Evolutionary conservation across 2,888 invertebrate genomes (phyloP), one percentile per base, ranked within the genome.

Genomic region (Neocrepidodera transversa): DNA sequence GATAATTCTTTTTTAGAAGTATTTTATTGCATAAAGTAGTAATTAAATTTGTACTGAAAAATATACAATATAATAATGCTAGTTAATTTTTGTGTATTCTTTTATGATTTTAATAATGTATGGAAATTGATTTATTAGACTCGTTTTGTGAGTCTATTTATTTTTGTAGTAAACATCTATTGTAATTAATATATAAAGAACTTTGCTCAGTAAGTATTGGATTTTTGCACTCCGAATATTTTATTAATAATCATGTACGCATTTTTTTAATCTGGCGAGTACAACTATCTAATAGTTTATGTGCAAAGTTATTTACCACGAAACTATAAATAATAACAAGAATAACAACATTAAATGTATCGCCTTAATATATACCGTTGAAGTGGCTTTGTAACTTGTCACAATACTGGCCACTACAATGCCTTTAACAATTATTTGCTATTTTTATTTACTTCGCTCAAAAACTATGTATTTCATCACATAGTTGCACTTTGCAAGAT

Each of bases 11-110:
- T 10, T 18, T 11, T 36, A 30, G 45, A 38, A 26, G 51, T 56
- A 28, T 59, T 62, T 63, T 56, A 60, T 57, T 60, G 63, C 50
- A 54, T 54, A 53, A 52, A 11, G 36, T 45, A 42, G 49, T 51
- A 18, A 51, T 57, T 35, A 56, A 28, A 58, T 55, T 58, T 62
- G 51, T 50, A 54, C 54, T 45, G 38, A 50, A 43, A 38, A 51
- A n/a, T 43, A 38, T 35, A 49, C 26, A 56, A 57, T 56, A 49
- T 52, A 55, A 18, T 40, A 20, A 18, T 18, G 11, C 40, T 40
- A 16, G 20, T 40, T 18, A 18, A 40, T 40, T 40, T 18, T 18
- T 40, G 20, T n/a, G 17, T 40, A 40, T 18, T 40, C 20, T 40
- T 40, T 40, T 1, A 20, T 40, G 8, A 40, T 8, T 40, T 8